Conservation (phyloP, 2,888 invertebrate genomes). For the Micoletzkya japonica region DNA sequence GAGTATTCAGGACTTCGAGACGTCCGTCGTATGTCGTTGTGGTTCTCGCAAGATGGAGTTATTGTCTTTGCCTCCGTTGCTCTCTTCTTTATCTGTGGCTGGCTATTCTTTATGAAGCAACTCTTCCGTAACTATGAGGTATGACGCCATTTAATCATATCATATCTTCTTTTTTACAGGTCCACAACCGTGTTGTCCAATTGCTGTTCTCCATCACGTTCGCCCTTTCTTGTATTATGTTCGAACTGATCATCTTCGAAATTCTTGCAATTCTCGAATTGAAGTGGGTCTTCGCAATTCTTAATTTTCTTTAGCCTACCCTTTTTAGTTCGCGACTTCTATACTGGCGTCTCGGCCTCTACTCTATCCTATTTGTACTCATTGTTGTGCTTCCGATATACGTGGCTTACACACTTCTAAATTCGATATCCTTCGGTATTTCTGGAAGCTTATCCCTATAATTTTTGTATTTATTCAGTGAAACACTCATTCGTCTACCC, state of each 20-base stretch:
- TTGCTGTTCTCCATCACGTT: conserved; percentile 93
- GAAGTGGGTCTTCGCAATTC: conserved; percentile 71
- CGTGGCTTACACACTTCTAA: conserved; percentile 73
- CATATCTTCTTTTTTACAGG: conserved; percentile 18
- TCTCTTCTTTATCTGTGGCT: conserved; percentile 91
- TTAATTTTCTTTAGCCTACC: too few relatives aligned
- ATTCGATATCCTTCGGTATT: conserved; percentile 42
- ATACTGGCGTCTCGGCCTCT: conserved; percentile 92
- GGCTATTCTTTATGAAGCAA: conserved; percentile 97
- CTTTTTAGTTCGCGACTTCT: conserved; percentile 81
- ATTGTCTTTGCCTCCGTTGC: conserved; percentile 65
- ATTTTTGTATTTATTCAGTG: too few relatives aligned
- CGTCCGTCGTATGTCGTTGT: too few relatives aligned
- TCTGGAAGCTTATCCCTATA: too few relatives aligned
- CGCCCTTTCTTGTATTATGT: conserved; percentile 95
- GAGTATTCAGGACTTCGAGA: too few relatives aligned
- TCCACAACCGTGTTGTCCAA: conserved; percentile 86
- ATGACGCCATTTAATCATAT: background rate
- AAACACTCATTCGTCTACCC: conserved; percentile 72
- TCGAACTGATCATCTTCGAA: conserved; percentile 98
- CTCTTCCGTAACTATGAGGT: conserved; percentile 72
- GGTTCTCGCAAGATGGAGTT: conserved; percentile 30
- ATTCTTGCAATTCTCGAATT: conserved; percentile 89
- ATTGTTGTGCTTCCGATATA: conserved; percentile 95
- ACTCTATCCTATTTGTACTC: conserved; percentile 86